These are phyloP conservation scores for Cerceris ruficornis DNA, from an alignment of 2,888 invertebrate genomes.

Conservation along the genomic window DNA sequence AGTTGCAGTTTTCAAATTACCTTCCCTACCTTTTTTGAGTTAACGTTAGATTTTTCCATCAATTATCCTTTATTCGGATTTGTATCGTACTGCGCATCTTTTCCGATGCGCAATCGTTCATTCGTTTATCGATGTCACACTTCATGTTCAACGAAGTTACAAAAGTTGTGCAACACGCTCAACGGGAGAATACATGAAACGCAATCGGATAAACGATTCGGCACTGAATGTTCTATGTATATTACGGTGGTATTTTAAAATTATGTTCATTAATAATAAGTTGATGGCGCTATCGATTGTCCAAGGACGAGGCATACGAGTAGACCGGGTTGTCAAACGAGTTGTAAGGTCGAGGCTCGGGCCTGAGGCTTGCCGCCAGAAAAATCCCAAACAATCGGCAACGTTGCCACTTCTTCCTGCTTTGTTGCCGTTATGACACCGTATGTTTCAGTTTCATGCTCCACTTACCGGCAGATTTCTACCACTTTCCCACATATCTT, in stretches of 20 bases:
- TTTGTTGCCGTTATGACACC: constrained; percentile 68
- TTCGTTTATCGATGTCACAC: too few species aligned
- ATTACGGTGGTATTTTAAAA: constrained; percentile 39
- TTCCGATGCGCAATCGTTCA: too few species aligned
- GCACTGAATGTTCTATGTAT: constrained; percentile 12
- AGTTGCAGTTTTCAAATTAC: background rate
- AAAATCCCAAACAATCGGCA: constrained; percentile 78
- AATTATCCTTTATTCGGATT: too few species aligned
- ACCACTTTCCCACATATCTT: constrained; percentile 58
- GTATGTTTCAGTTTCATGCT: constrained; percentile 74
- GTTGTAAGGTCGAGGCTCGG: constrained; percentile 62
- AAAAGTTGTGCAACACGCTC: too few species aligned
- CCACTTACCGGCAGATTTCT: constrained; percentile 71
- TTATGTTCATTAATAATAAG: constrained; percentile 53
- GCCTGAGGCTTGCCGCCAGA: constrained; percentile 66
- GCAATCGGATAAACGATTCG: background rate
- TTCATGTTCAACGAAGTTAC: too few species aligned
- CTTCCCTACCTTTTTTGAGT: too few species aligned
- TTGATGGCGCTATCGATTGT: constrained; percentile 62
- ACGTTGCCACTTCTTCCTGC: constrained; percentile 70
- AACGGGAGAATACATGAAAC: too few species aligned
- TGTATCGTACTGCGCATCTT: too few species aligned
- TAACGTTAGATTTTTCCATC: too few species aligned
- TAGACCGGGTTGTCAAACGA: constrained; percentile 54
- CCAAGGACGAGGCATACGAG: constrained; percentile 60